Evolutionary conservation across 2,113 vertebrate genomes (phyloP), one percentile per base, ranked within the genome.

Genomic region (Saguinus midas): DNA sequence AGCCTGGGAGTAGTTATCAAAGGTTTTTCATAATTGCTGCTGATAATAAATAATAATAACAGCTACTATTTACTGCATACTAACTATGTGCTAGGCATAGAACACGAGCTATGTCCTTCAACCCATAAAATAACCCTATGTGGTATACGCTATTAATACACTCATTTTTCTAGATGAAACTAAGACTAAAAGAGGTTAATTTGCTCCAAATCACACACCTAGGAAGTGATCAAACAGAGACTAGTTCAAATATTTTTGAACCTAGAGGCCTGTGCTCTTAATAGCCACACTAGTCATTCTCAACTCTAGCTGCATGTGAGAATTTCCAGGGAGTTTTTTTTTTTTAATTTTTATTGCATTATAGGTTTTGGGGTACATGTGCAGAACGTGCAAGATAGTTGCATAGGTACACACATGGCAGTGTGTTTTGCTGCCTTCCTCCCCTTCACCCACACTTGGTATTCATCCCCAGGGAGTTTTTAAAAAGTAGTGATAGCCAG

Each of bases 111-210:
- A 87, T 82, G 17, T 58, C 5, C 9, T 96, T 70, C n/a, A 72
- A 45, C 9, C 7, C 2, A 76, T 35, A 83, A 43, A 87, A 90
- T 48, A 83, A 87, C 3, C 20, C 57, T 40, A 1, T 80, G 29
- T 89, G 12, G 23, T 85, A 96, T 85, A 66, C 83, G 25, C 11
- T 90, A 11, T 45, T 64, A 87, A 50, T 90, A 58, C 20, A 50
- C 1, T 91, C 4, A 82, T 83, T 97, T 96, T 96, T 91, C 17
- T 21, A 84, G 43, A 68, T 91, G 48, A 76, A 94, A 52, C 8
- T 25, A 14, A 58, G 66, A 45, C 14, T 89, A 8, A 29, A 64
- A 78, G 8, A 91, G 27, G 27, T 50, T 37, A 40, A 85, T 90
- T 52, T 87, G 9, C 18, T 94, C 32, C n/a, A 70, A 64, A 35